A percentile compares a stretch with the other conserved stretches of the same genome.
phyloP scores from a whole-genome alignment of 1,140 invertebrate species.

The Parasteatoda tepidariorum region DNA sequence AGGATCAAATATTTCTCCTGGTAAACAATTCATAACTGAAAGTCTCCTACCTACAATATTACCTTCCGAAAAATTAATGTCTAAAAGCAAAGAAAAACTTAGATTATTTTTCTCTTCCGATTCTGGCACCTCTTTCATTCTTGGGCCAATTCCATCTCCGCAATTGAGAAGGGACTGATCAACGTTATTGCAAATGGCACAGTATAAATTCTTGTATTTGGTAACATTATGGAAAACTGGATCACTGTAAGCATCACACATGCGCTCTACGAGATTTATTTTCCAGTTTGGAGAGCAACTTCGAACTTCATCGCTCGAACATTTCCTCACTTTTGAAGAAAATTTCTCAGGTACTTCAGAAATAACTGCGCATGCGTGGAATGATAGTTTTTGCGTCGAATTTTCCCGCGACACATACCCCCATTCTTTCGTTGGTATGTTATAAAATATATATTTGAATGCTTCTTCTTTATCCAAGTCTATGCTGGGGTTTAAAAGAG shows the following conservation, averaged over 20 bases:
- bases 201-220: slow-evolving; percentile 72
- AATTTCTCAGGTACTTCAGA: slow-evolving; percentile 9
- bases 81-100: slow-evolving; percentile 72
- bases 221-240: slow-evolving; percentile 28
- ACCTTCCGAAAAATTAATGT: slow-evolving; percentile 66
- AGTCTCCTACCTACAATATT: slow-evolving; percentile 66
- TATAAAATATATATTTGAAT: slow-evolving; percentile 48
- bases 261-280: neutral
- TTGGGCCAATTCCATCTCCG: slow-evolving; percentile 46
- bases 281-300: slow-evolving; percentile 29
- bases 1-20: slow-evolving; percentile 71
- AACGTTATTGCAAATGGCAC: slow-evolving; percentile 72
- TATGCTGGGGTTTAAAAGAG: neutral
- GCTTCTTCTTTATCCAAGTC: slow-evolving; percentile 19
- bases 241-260: slow-evolving; percentile 26
- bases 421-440: slow-evolving; percentile 32
- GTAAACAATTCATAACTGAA: slow-evolving; percentile 65
- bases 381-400: slow-evolving; percentile 15
- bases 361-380: slow-evolving; percentile 24
- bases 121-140: slow-evolving; percentile 39
- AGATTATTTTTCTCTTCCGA: slow-evolving; percentile 68
- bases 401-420: slow-evolving; percentile 9
- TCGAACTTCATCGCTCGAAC: neutral
- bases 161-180: slow-evolving; percentile 68
- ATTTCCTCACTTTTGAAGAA: neutral